Base-by-base conservation (phyloP, 2,888 invertebrate species). In the Conistra vaccinii region DNA sequence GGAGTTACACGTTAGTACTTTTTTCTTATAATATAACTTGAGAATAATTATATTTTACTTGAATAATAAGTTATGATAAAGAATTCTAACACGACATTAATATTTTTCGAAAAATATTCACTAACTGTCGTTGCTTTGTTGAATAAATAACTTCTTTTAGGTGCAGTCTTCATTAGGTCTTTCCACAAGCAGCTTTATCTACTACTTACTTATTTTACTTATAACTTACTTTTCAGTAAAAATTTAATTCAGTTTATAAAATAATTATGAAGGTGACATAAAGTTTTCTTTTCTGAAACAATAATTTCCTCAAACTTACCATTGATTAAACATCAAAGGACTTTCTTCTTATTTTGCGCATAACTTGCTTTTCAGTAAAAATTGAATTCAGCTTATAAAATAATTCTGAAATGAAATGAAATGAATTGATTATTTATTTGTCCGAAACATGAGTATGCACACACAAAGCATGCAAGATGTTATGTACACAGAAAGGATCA, bases 21-120 rank as follows among this genome's bases (percentile, higher is more conserved):
- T 61, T 66, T 62, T 75, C 60, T 35, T 20, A 53, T 57, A 32
- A 26, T 32, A 32, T n/a, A 66, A 61, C 29, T 70, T 69, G 23
- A 66, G 58, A 55, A 26, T 39, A 32, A 3, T 32, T 45, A 55
- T n/a, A 39, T 42, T 55, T n/a, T 45, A 14, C 14, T 42, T 42
- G 12, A 67, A 42, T n/a, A 67, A 42, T 32, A 53, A 39, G 53
- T 17, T 69, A 35, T 35, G 12, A 32, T 26, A 63, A 4, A n/a
- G 6, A 69, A 45, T 45, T 69, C 10, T 32, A 3, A 42, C 0
- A 58, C 10, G 29, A 6, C 12, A 23, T 32, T 58, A 10, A 32
- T 58, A 60, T 60, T 58, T 58, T 32, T 60, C 32, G 12, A 20
- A 32, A 6, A 58, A 58, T 58, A 20, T 10, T 20, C 6, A 58